These are phyloP conservation scores for Eristalis tenax DNA, from an alignment of 2,888 invertebrate genomes.

Conservation along the genomic window DNA sequence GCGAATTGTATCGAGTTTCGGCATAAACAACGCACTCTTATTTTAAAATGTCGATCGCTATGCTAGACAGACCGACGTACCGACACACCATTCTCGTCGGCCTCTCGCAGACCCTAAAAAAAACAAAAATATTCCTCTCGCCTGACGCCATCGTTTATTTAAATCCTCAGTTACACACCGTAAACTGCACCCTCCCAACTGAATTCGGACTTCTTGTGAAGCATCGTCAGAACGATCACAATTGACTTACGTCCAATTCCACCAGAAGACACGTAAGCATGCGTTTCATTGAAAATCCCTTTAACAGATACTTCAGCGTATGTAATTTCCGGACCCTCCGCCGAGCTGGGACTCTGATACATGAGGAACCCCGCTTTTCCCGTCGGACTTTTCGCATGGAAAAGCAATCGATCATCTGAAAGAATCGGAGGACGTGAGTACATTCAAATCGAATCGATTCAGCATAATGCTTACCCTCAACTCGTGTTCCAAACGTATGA, in stretches of 20 bases:
- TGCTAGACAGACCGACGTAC: no score
- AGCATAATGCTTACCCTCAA: not conserved
- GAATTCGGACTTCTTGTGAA: constrained; percentile 12
- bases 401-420: constrained; percentile 46
- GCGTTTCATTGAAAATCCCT: constrained; percentile 35
- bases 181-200: constrained; percentile 32
- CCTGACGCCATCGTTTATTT: not conserved
- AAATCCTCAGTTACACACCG: constrained; percentile 1
- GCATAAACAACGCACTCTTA: no score
- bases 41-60: no score
- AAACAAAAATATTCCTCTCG: no score
- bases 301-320: constrained; percentile 25
- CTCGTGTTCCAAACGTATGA: constrained; percentile 29
- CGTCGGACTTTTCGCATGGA: constrained; percentile 16
- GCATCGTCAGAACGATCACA: constrained; percentile 27
- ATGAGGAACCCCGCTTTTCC: constrained; percentile 21
- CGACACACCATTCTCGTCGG: no score
- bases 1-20: no score
- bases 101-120: no score
- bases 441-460: not conserved
- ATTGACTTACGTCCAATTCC: constrained; percentile 36
- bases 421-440: not conserved
- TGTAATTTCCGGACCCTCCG: constrained; percentile 18
- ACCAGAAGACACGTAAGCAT: constrained; percentile 37
- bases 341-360: not conserved